A percentile compares a stretch with the other conserved stretches of the same genome.
These are phyloP conservation scores for Thyatira batis DNA, from an alignment of 2,888 invertebrate species.

Conservation along the genomic window DNA sequence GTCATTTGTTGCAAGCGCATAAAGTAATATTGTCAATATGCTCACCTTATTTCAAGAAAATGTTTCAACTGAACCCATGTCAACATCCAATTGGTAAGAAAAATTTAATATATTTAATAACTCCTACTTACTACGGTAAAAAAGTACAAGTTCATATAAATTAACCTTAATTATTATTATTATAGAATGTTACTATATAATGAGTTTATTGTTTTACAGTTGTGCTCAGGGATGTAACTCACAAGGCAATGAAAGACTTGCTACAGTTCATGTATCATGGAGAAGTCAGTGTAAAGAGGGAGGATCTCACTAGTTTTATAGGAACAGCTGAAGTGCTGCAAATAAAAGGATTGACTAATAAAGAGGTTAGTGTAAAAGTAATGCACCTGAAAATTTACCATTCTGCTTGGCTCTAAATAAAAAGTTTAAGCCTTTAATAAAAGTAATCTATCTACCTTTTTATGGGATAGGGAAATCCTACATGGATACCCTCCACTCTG, in stretches of 20 bases:
- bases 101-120: background rate
- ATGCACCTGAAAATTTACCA: too few relatives aligned
- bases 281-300: conserved; percentile 88
- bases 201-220: conserved; percentile 67
- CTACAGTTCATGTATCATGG: conserved; percentile 90
- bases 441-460: too few relatives aligned
- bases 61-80: conserved; percentile 85
- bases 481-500: too few relatives aligned
- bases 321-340: conserved; percentile 88
- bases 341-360: conserved; percentile 87
- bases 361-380: conserved; percentile 59
- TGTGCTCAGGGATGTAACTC: conserved; percentile 87
- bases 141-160: too few relatives aligned
- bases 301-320: conserved; percentile 87
- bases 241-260: conserved; percentile 87
- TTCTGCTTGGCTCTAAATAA: too few relatives aligned
- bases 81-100: conserved; percentile 84
- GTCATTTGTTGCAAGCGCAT: conserved; percentile 86
- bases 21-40: conserved; percentile 87
- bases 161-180: too few relatives aligned
- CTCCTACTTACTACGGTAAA: background rate
- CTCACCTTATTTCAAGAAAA: conserved; percentile 87
- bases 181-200: too few relatives aligned
- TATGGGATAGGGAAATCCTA: too few relatives aligned
- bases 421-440: too few relatives aligned